Evolutionary conservation across 1,140 invertebrate genomes (phyloP), one percentile per base, ranked within the genome.

Genomic region (Caerostris extrusa): DNA sequence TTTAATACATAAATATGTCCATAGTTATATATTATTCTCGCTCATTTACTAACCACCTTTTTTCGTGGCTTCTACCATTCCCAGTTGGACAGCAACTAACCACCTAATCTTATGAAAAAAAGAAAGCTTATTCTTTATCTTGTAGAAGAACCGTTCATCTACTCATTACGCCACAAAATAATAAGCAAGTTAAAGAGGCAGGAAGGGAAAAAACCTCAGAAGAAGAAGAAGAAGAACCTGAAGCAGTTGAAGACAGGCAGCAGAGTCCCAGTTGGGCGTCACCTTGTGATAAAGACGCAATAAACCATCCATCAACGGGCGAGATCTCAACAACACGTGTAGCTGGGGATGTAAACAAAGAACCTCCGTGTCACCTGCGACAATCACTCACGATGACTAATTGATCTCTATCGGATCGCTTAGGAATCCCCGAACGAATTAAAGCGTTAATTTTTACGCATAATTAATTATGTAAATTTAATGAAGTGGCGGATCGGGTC

Each of bases 391-490:
- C 82, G 82, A 93, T 93, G 91, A 93, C 91, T 93, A 93, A 93
- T 93, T 93, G 91, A 93, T 93, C 91, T 93, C 82, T 93, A 93
- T 93, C 91, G 91, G 85, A 92, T 92, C 90, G 77, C 57, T 81
- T 34, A 64, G 91, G 90, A 81, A 92, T 81, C 82, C 77, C 60
- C 50, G 81, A 69, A 93, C 82, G 91, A 93, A 93, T 93, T 93
- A 93, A 93, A 93, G 91, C 91, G 91, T 93, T 93, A 93, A 93
- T 93, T 93, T 93, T 93, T 93, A 93, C 91, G 91, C 91, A 93
- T 93, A 93, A 93, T 93, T 93, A 93, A 93, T 93, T 93, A 93
- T 93, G 91, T 93, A 93, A 93, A 93, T 93, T 93, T 93, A 93
- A 93, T 93, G 91, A 93, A 93, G 91, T 93, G 91, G 91, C 81